Percentiles rank a stretch among this genome's conserved stretches.
These are phyloP conservation scores for Lamproptera curius DNA, from an alignment of 2,888 invertebrate genomes.

Conservation along the genomic window DNA sequence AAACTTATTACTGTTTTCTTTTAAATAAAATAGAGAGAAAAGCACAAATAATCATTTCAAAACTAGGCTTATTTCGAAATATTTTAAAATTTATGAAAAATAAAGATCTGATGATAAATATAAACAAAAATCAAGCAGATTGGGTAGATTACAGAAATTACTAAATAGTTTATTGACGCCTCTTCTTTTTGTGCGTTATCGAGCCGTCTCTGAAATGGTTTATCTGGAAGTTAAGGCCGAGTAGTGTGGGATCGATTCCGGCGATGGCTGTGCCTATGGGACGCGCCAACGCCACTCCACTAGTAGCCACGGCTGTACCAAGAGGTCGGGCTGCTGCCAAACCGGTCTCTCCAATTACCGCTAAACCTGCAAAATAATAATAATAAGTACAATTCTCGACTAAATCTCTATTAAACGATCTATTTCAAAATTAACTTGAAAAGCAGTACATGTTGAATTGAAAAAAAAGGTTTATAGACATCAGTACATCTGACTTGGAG, in stretches of 20 bases:
- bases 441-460: too few species aligned
- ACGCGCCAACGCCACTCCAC: slow-evolving; percentile 83
- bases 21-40: background rate
- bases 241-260: slow-evolving; percentile 75
- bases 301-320: slow-evolving; percentile 84
- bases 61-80: background rate
- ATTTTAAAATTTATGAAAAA: background rate
- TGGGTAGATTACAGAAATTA: too few species aligned
- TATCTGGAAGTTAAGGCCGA: slow-evolving; percentile 47
- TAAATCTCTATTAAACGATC: too few species aligned
- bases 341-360: slow-evolving; percentile 81
- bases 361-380: slow-evolving; percentile 69
- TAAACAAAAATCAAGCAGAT: too few species aligned
- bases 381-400: background rate
- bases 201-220: slow-evolving; percentile 31
- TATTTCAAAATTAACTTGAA: too few species aligned
- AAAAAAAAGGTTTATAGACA: too few species aligned
- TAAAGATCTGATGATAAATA: too few species aligned
- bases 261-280: slow-evolving; percentile 87
- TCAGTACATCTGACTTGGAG: too few species aligned
- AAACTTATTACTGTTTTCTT: background rate
- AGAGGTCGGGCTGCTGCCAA: slow-evolving; percentile 85
- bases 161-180: slow-evolving; percentile 1
- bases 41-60: background rate
- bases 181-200: slow-evolving; percentile 9